Evolutionary conservation across 2,888 invertebrate genomes (phyloP), one percentile per base, ranked within the genome.

Genomic region (Muscina levida): DNA sequence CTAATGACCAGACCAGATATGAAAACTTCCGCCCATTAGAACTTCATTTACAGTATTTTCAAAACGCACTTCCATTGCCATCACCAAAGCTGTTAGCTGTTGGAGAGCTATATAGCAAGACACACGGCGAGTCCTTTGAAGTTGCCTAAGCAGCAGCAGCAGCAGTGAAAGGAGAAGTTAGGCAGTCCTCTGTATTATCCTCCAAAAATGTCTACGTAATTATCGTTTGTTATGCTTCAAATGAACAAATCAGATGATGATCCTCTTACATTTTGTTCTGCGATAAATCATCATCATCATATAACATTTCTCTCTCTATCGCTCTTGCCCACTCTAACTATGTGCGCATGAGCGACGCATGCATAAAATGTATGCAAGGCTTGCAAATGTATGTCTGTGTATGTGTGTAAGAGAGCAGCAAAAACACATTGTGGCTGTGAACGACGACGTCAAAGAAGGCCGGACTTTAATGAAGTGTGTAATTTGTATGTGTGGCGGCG

Each of bases 381-480:
- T n/a, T n/a, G n/a, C n/a, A n/a, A n/a, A n/a, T 17, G 46, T 42
- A n/a, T 42, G 42, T 42, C 3, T 42, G 42, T 42, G 42, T 42
- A 2, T 4, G 4, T 22, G 48, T 48, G 17, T 22, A 5, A 1
- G 1, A 19, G 48, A 19, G 48, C 48, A 48, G 46, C n/a, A 46
- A 6, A 13, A 15, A 15, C 15, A 10, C 19, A 19, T 6, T 17
- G 22, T 19, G 15, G 46, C 17, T 11, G 11, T 5, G 15, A 46
- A 10, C 48, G 19, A 4, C 10, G 44, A 48, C 37, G 13, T 78
- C n/a, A n/a, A n/a, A n/a, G n/a, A n/a, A n/a, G n/a, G n/a, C n/a
- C n/a, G n/a, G n/a, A n/a, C n/a, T 72, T 79, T 76, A 79, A 79
- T 79, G 62, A 79, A 76, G 72, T 76, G 79, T 76, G 68, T 76